These are phyloP conservation scores for Phalera bucephala DNA, from an alignment of 2,888 invertebrate genomes.

Conservation along the genomic window DNA sequence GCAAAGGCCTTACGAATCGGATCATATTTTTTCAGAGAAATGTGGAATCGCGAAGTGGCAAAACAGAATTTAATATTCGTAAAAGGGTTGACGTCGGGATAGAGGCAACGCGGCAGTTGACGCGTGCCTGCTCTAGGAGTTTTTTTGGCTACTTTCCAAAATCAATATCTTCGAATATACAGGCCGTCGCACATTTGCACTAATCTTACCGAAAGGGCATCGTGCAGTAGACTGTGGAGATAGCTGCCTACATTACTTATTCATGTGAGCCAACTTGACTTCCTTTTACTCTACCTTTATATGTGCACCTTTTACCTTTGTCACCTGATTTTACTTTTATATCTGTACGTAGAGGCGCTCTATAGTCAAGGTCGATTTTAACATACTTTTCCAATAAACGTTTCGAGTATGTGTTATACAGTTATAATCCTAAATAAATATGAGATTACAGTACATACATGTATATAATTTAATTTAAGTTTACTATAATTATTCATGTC, in stretches of 20 bases:
- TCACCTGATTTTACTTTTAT: background rate
- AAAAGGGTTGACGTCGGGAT: constrained; percentile 80
- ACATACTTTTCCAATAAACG: too few species aligned
- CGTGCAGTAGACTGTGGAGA: constrained; percentile 33
- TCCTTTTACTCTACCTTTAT: background rate
- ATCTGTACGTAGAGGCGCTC: background rate
- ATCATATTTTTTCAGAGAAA: constrained; percentile 72
- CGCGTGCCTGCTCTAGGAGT: constrained; percentile 76
- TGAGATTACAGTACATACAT: too few species aligned
- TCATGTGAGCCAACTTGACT: constrained; percentile 4
- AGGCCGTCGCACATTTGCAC: constrained; percentile 74
- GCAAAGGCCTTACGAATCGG: constrained; percentile 64
- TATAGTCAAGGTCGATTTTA: background rate
- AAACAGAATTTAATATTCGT: constrained; percentile 84
- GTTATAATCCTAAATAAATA: too few species aligned
- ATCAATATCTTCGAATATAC: constrained; percentile 80
- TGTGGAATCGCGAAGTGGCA: constrained; percentile 80
- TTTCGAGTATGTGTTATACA: too few species aligned
- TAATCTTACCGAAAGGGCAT: constrained; percentile 66
- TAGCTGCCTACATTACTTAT: constrained; percentile 11
- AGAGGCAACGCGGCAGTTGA: constrained; percentile 78
- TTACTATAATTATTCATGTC: too few species aligned
- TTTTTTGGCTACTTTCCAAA: constrained; percentile 82
- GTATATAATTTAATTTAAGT: too few species aligned
- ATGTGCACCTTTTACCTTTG: background rate